A percentile compares a stretch with the other conserved stretches of the same genome.
Conservation (phyloP, 2,797 vertebrate genomes). For the Luscinia megarhynchos region DNA sequence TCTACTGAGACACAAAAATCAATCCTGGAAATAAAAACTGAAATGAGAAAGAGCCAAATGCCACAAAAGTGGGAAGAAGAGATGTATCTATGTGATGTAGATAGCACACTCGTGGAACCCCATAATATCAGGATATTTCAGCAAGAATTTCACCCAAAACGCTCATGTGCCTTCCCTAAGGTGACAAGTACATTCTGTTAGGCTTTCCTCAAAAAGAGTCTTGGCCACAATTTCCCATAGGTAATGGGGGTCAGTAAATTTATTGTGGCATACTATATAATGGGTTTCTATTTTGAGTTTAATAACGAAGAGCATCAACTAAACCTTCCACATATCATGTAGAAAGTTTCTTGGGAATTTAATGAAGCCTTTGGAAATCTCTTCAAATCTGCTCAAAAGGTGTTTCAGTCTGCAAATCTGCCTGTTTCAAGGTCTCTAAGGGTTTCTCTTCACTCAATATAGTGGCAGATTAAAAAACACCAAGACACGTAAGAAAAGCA, state of each 20-base stretch:
- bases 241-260: not conserved
- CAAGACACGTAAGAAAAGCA: not conserved
- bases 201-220: not conserved
- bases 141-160: not conserved
- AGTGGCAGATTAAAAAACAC: not conserved
- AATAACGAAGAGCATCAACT: not conserved
- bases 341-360: not conserved
- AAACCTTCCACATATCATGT: not conserved
- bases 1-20: not conserved
- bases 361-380: not conserved
- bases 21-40: not conserved
- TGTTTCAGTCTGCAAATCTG: not conserved
- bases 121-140: not conserved
- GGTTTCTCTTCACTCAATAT: not conserved
- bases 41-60: not conserved
- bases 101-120: not conserved
- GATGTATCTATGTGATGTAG: rapidly evolving
- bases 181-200: not conserved
- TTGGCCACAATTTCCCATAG: not conserved
- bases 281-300: not conserved
- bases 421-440: not conserved
- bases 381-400: not conserved
- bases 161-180: not conserved
- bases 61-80: not conserved
- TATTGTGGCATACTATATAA: not conserved